Evolutionary conservation across 2,113 vertebrate genomes (phyloP), one percentile per base, ranked within the genome.

Genomic region (Mixornis gularis): DNA sequence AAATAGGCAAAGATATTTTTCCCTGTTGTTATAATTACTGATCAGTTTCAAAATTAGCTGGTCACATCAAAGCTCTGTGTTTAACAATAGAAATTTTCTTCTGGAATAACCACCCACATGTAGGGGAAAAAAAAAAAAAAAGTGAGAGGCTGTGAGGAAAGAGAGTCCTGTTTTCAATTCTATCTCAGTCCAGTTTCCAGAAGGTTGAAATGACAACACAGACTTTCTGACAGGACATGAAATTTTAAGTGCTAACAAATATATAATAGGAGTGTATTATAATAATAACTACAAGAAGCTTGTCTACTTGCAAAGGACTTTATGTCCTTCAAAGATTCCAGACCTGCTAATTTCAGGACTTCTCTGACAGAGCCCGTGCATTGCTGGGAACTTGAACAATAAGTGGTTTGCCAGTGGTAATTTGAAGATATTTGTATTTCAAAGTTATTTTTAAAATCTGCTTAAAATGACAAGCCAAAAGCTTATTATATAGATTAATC

Each of bases 161-260:
- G n/a, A 66, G 20, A 43, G 13, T 64, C 7, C 66, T 58, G 76
- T 93, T 92, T 85, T 87, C 52, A 78, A 60, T 69, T 83, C 92
- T 82, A 43, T 78, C 70, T 64, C 62, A 72, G 74, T 55, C 78
- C 20, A 2, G 38, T 69, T 88, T 90, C 38, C 59, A 87, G 70
- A 90, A 95, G 89, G 92, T 90, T 88, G 79, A 93, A 96, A 89
- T 85, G 81, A 89, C 91, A 93, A 93, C 82, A 94, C 52, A 68
- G 72, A 32, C 76, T 84, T 95, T 93, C 73, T 90, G 77, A 88
- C 72, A 88, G 82, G 65, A 86, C 88, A 89, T 81, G 79, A 93
- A 85, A 89, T 90, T 91, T 92, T 94, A 95, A 89, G 63, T 52
- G 87, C 66, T 92, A 92, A 86, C 84, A 92, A 83, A 72, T 94